Evolutionary conservation across 2,113 vertebrate species (phyloP).

Genomic region (Macaca fascicularis): T2T-MFA8v1.1 NC_088386.1:8701001-8701500

Average conservation of each 20-base stretch:
- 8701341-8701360: neutral
- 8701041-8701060: neutral
- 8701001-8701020: neutral
- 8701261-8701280: too few relatives aligned
- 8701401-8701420: neutral
- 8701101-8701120: neutral
- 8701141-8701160: neutral
- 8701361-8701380: neutral
- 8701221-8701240: too few relatives aligned
- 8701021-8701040: neutral
- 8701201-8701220: too few relatives aligned
- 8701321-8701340: neutral
- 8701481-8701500: too few relatives aligned
- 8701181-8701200: too few relatives aligned
- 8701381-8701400: neutral
- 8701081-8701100: neutral
- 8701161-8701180: neutral
- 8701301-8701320: neutral
- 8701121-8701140: neutral
- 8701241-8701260: too few relatives aligned
- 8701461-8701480: too few relatives aligned
- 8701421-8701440: neutral
- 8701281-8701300: neutral
- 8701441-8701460: neutral
- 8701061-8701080: neutral